phyloP scores from a whole-genome alignment of 2,888 invertebrate species.

The Apoderus coryli region DNA sequence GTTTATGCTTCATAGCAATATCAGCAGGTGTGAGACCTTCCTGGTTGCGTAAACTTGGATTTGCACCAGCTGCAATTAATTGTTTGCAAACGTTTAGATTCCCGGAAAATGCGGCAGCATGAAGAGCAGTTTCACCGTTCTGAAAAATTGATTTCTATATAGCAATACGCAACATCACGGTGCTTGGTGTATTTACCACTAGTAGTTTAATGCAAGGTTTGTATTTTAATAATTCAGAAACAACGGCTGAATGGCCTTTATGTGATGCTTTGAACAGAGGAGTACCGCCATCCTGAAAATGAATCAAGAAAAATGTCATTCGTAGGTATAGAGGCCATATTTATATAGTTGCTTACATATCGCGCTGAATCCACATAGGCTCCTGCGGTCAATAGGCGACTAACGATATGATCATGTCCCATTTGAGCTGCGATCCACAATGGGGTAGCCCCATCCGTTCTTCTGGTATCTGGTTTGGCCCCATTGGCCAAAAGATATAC shows the following conservation, averaged over 20 bases:
- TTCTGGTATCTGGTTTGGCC: slow-evolving; percentile 55
- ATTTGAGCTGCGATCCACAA: slow-evolving; percentile 94
- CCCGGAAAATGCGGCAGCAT: slow-evolving; percentile 83
- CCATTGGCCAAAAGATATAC: slow-evolving; percentile 57
- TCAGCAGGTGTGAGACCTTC: slow-evolving; percentile 54
- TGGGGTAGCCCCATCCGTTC: slow-evolving; percentile 76
- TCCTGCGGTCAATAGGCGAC: slow-evolving; percentile 61
- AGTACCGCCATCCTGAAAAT: slow-evolving; percentile 75
- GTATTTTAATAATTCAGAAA: slow-evolving; percentile 67
- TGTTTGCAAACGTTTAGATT: slow-evolving; percentile 66
- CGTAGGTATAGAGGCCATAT: too few species aligned
- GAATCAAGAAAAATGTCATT: slow-evolving; percentile 13
- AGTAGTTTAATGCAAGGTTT: slow-evolving; percentile 69
- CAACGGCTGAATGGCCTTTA: slow-evolving; percentile 82
- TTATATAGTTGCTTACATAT: slow-evolving; percentile 41
- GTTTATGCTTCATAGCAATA: slow-evolving; percentile 42
- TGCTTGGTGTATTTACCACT: slow-evolving; percentile 53
- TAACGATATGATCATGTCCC: slow-evolving; percentile 74
- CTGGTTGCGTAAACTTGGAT: slow-evolving; percentile 54
- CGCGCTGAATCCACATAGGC: slow-evolving; percentile 67
- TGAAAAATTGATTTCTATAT: slow-evolving; percentile 27
- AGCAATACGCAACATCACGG: background rate
- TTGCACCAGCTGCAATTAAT: slow-evolving; percentile 53
- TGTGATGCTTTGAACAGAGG: slow-evolving; percentile 90
- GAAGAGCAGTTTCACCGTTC: slow-evolving; percentile 86